phyloP scores from a whole-genome alignment of 2,797 vertebrate genomes.

The Gephyroberyx darwinii region DNA sequence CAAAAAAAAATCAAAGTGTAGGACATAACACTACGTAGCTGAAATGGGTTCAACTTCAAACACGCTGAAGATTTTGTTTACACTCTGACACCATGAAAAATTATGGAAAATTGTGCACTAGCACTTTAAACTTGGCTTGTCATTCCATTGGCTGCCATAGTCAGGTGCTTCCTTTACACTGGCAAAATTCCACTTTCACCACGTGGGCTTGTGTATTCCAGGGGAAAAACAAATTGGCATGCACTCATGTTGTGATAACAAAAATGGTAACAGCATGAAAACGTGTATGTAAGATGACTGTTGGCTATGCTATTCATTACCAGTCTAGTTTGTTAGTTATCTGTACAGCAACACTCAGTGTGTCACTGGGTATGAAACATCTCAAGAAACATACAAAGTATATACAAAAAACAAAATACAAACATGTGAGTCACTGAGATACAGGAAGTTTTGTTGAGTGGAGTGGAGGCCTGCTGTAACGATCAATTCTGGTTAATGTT shows the following conservation, averaged over 20 bases:
- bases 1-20: neutral
- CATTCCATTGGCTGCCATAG: neutral
- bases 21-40: neutral
- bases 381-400: neutral
- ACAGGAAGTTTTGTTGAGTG: slow-evolving; percentile 38
- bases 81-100: neutral
- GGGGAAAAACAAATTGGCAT: neutral
- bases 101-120: neutral
- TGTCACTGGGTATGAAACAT: neutral
- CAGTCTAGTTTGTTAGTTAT: too few relatives aligned
- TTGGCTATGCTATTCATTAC: too few relatives aligned
- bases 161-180: neutral
- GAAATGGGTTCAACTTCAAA: neutral
- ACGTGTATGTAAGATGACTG: neutral
- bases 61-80: neutral
- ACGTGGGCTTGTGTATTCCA: neutral
- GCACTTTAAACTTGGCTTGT: neutral
- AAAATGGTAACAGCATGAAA: neutral
- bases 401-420: slow-evolving; percentile 12
- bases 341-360: too few relatives aligned
- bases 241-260: neutral
- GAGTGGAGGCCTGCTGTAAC: slow-evolving; percentile 21
- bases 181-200: neutral
- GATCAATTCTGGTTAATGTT: slow-evolving; percentile 41
- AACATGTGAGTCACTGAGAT: neutral